Evolutionary conservation across 2,797 vertebrate species (phyloP).

Genomic region (Gymnothorax reevesii): DNA sequence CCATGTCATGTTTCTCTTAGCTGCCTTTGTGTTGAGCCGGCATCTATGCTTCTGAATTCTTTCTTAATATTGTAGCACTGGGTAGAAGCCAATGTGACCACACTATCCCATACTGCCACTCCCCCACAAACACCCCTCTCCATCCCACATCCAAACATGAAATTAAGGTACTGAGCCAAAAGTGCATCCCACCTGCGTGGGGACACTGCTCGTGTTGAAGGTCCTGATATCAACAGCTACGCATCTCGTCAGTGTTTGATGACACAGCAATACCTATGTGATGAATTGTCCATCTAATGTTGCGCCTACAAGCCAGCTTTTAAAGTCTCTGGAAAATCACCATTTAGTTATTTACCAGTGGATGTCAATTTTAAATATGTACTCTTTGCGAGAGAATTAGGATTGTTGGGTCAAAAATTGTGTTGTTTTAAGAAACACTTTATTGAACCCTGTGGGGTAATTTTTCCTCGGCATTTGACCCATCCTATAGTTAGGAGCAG

Average conservation of each 20-base stretch:
- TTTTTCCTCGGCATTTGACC: too few relatives aligned
- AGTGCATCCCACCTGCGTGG: constrained; percentile 1
- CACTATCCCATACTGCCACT: background rate
- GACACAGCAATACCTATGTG: background rate
- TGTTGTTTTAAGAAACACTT: too few relatives aligned
- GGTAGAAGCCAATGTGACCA: background rate
- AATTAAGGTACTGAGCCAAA: background rate
- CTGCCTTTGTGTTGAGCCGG: background rate
- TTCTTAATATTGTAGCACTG: background rate
- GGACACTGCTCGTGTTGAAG: background rate
- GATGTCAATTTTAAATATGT: too few relatives aligned
- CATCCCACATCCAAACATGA: background rate
- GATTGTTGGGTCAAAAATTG: too few relatives aligned
- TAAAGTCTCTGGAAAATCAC: background rate
- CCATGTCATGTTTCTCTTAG: background rate
- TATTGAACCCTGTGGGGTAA: too few relatives aligned
- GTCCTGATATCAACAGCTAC: background rate
- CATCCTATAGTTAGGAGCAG: too few relatives aligned
- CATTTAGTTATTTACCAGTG: too few relatives aligned
- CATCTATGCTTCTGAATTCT: background rate
- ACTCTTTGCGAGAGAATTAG: too few relatives aligned
- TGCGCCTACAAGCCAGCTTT: background rate
- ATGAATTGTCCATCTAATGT: background rate
- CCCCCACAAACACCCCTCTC: background rate
- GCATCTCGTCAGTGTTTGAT: constrained; percentile 1